A percentile compares a stretch with the other conserved stretches of the same genome.
phyloP scores from a whole-genome alignment of 2,113 vertebrate genomes.

The Pleuronectes platessa region DNA sequence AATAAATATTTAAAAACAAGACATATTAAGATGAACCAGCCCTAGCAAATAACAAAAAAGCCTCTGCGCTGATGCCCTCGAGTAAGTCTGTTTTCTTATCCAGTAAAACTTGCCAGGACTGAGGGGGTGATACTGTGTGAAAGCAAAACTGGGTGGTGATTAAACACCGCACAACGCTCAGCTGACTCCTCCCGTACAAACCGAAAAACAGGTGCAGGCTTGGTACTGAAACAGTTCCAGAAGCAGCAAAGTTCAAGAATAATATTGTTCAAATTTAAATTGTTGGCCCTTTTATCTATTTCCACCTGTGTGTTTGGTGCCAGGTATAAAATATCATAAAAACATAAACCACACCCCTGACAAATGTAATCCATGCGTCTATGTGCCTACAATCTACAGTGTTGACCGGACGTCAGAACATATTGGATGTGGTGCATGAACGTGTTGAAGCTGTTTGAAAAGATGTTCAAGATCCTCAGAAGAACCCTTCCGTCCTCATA shows the following conservation, averaged over 20 bases:
- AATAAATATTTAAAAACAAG: too few species aligned
- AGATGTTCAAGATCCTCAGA: neutral
- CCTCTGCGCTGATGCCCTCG: neutral
- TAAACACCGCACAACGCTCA: neutral
- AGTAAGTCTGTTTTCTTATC: neutral
- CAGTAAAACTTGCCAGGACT: neutral
- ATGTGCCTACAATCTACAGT: neutral
- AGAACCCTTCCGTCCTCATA: neutral
- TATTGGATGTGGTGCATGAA: neutral
- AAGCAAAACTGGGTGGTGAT: neutral
- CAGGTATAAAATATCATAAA: too few species aligned
- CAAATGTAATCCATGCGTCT: too few species aligned
- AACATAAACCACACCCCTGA: too few species aligned
- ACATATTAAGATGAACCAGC: neutral
- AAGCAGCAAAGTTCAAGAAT: too few species aligned
- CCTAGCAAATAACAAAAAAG: neutral
- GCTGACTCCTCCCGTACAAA: neutral
- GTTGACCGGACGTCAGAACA: neutral
- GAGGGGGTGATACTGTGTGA: neutral
- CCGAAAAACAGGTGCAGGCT: too few species aligned
- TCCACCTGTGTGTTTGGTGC: too few species aligned
- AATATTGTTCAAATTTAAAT: too few species aligned
- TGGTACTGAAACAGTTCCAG: neutral
- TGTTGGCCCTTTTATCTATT: too few species aligned
- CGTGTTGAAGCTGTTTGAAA: neutral